A percentile compares a stretch with the other conserved stretches of the same genome.
Conservation (phyloP, 2,888 invertebrate genomes). For the Shargacucullia verbasci region DNA sequence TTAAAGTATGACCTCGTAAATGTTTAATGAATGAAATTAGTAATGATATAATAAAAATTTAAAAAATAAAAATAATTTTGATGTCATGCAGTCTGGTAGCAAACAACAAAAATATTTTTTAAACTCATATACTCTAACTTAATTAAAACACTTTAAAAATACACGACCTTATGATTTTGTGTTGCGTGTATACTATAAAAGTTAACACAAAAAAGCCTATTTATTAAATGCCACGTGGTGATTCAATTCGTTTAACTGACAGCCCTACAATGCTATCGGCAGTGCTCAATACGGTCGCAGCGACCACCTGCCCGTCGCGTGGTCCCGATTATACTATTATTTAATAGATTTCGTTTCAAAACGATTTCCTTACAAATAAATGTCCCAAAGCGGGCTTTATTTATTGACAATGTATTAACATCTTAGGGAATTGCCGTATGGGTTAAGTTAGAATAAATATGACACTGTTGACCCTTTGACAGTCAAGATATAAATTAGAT, state of each 20-base stretch:
- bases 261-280: constrained; percentile 46
- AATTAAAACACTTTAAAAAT: no score
- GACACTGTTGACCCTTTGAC: constrained; percentile 3
- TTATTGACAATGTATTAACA: constrained; percentile 20
- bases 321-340: constrained; percentile 43
- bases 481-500: background rate
- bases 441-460: background rate
- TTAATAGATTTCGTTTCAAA: constrained; percentile 37
- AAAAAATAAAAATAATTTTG: no score
- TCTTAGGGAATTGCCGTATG: constrained; percentile 1
- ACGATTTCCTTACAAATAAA: constrained; percentile 6
- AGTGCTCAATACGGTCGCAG: constrained; percentile 29
- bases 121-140: no score
- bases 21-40: no score
- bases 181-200: constrained; percentile 5
- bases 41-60: no score
- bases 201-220: constrained; percentile 4
- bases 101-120: no score
- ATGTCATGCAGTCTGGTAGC: no score
- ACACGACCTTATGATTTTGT: no score
- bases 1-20: no score
- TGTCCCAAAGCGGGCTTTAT: constrained; percentile 5
- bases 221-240: constrained; percentile 33
- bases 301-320: constrained; percentile 61
- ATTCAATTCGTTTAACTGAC: constrained; percentile 34